These are phyloP conservation scores for Saccostrea glomerata DNA, from an alignment of 1,140 invertebrate species.

Conservation along the genomic window DNA sequence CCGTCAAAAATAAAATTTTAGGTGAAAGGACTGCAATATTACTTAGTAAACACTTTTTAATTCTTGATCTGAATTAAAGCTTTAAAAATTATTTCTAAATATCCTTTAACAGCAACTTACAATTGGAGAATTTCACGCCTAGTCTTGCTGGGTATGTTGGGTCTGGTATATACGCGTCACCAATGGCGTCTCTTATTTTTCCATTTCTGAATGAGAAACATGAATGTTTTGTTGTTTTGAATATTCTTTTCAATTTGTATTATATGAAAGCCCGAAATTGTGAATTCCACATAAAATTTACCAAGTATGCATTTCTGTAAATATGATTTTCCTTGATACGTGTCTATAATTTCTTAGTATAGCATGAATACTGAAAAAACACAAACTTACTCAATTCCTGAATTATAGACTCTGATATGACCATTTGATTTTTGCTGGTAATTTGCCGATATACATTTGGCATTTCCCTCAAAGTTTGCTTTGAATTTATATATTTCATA, in stretches of 20 bases:
- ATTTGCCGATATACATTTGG: constrained; percentile 47
- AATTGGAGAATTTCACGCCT: not conserved
- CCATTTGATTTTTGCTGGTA: constrained; percentile 48
- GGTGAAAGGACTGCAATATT: too few species aligned
- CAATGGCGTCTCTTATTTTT: not conserved
- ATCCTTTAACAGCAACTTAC: not conserved
- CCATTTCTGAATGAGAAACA: not conserved
- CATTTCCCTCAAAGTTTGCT: constrained; percentile 45
- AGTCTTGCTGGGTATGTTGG: not conserved
- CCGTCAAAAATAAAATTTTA: too few species aligned
- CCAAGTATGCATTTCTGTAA: too few species aligned
- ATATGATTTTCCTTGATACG: too few species aligned
- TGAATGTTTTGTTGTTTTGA: not conserved
- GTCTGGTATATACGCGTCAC: not conserved
- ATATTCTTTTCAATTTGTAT: too few species aligned
- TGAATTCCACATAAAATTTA: too few species aligned
- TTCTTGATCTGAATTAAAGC: too few species aligned
- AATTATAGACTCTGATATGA: constrained; percentile 47
- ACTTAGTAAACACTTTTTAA: too few species aligned
- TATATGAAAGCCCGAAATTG: too few species aligned
- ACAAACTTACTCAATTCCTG: not conserved
- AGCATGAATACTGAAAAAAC: not conserved
- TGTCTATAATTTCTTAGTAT: too few species aligned
- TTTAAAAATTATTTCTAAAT: too few species aligned
- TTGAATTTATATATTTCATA: constrained; percentile 54